Base-by-base conservation (phyloP, 2,888 invertebrate species). In the Hirtodrosophila cameraria region DNA sequence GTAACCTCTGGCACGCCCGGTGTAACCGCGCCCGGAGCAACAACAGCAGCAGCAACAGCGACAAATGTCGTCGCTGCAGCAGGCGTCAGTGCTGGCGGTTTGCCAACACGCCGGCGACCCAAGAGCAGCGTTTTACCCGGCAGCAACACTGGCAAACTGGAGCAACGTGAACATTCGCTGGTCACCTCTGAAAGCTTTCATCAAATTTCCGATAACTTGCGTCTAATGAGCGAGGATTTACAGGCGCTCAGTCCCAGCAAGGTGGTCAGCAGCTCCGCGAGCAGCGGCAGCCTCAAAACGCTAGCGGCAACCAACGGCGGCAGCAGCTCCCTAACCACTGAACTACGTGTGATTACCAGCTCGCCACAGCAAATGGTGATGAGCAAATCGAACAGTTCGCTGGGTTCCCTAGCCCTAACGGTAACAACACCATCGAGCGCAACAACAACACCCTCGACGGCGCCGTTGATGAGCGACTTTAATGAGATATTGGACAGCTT, bases 401-500 rank as follows among this genome's bases (percentile, higher is more conserved):
- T 80, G 50, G 78, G 81, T 1, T 85, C 80, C 12, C 28, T 70
- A 13, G 54, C 73, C 1, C 39, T 61, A 13, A 72, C 80, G 2
- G 73, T 64, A n/a, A 78, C 82, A 9, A 74, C 85, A 4, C 75
- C 83, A 0, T 84, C 80, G 31, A 87, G 73, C 38, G 82, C 86
- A 35, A 86, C 89, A 12, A 83, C 86, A 3, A 89, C 89, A 36
- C 89, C 89, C 31, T 89, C 89, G 0, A 89, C 89, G 1, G 87
- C 88, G 1, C 88, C 88, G 0, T 76, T 84, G 31, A 75, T 87
- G 58, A 88, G 88, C 13, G 90, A 91, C 62, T 90, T 90, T 46
- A 90, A 91, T 75, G 90, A 90, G 73, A 91, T 91, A 11, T 57
- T 91, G 50, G 91, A 91, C 52, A 90, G 91, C 59, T 91, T 91